Percentiles rank a stretch among this genome's conserved stretches.
phyloP scores from a whole-genome alignment of 1,140 invertebrate species.

The Drosophila funebris region DNA sequence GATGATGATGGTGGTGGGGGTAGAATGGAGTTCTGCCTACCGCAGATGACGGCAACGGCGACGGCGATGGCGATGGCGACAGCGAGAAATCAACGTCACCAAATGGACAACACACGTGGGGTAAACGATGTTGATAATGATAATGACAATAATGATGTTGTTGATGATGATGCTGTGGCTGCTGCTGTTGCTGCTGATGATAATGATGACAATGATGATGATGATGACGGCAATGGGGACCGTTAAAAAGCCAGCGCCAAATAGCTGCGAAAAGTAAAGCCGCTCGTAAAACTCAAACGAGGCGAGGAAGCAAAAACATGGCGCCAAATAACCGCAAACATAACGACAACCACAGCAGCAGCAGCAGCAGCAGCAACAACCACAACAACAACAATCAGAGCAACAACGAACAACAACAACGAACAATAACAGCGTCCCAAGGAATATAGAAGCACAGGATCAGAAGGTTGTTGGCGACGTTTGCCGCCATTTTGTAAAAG shows the following conservation, averaged over 20 bases:
- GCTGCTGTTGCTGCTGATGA: not conserved
- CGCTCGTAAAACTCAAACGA: slow-evolving; percentile 81
- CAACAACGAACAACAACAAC: not conserved
- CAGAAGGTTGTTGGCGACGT: slow-evolving; percentile 62
- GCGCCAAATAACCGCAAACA: slow-evolving; percentile 81
- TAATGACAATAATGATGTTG: not conserved
- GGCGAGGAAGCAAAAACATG: slow-evolving; percentile 73
- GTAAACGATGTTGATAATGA: slow-evolving; percentile 9
- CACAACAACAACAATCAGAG: slow-evolving; percentile 10
- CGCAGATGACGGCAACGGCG: slow-evolving; percentile 50
- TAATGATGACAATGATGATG: not conserved
- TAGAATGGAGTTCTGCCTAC: slow-evolving; percentile 54
- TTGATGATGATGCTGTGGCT: not conserved
- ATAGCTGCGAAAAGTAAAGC: slow-evolving; percentile 81
- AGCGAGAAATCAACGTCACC: slow-evolving; percentile 57
- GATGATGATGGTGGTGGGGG: not conserved
- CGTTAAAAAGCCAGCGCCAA: slow-evolving; percentile 79
- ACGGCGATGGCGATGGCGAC: not conserved
- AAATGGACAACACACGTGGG: slow-evolving; percentile 77
- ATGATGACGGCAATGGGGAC: slow-evolving; percentile 35
- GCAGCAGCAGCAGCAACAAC: slow-evolving; percentile 43
- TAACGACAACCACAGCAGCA: slow-evolving; percentile 55
- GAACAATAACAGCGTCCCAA: not conserved
- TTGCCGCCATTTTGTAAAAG: slow-evolving; percentile 81
- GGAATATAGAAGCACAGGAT: slow-evolving; percentile 22